Conservation (phyloP, 2,888 invertebrate species). For the Nemotelus nigrinus region DNA sequence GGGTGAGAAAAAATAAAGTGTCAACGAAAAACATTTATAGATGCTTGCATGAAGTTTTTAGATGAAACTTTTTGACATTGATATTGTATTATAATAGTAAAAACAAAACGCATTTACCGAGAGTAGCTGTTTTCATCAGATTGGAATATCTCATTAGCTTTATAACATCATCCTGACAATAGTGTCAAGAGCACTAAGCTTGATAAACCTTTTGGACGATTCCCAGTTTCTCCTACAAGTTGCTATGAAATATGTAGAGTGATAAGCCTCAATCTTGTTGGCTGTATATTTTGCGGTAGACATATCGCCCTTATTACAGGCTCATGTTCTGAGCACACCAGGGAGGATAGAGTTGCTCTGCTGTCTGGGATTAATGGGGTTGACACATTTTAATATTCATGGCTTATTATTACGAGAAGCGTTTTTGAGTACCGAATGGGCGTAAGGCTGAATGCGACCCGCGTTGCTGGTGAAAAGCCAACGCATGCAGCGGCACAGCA, state of each 20-base stretch:
- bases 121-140: too few species aligned
- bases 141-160: too few species aligned
- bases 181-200: too few species aligned
- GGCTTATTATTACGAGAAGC: slow-evolving; percentile 49
- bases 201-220: too few species aligned
- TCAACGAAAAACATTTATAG: too few species aligned
- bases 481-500: not conserved
- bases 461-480: slow-evolving; percentile 4
- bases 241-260: slow-evolving; percentile 6
- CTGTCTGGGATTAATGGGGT: slow-evolving; percentile 49
- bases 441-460: not conserved
- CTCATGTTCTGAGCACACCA: slow-evolving; percentile 25
- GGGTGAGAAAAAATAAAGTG: too few species aligned
- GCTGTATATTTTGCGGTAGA: not conserved
- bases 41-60: too few species aligned
- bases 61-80: too few species aligned
- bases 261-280: not conserved
- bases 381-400: slow-evolving; percentile 51
- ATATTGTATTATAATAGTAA: too few species aligned
- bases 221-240: too few species aligned
- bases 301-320: slow-evolving; percentile 19
- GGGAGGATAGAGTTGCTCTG: slow-evolving; percentile 45
- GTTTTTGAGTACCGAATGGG: slow-evolving; percentile 31
- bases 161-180: too few species aligned
- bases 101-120: too few species aligned